A percentile compares a stretch with the other conserved stretches of the same genome.
phyloP scores from a whole-genome alignment of 92 coral and sea anemone species.

The Porites lobata region DNA sequence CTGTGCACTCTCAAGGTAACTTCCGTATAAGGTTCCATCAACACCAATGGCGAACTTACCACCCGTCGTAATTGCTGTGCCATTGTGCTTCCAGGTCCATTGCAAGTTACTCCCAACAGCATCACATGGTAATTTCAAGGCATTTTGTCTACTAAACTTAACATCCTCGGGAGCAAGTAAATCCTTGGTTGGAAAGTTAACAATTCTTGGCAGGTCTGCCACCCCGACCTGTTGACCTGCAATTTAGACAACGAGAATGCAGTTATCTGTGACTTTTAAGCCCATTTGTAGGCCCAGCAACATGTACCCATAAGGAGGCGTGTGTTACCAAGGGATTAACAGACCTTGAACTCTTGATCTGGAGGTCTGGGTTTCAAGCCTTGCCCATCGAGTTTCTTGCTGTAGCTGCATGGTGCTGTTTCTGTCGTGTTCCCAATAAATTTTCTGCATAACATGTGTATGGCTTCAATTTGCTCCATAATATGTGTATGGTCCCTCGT shows the following conservation, averaged over 20 bases:
- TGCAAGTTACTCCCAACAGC: neutral
- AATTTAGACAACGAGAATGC: too few relatives aligned
- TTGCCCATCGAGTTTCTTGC: too few relatives aligned
- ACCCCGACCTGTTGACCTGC: neutral
- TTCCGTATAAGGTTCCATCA: constrained; percentile 13
- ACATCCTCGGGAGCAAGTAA: constrained; percentile 9
- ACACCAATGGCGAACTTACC: too few relatives aligned
- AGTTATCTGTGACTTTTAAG: too few relatives aligned
- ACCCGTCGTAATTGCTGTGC: neutral
- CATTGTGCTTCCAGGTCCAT: constrained; percentile 27
- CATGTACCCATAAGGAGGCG: too few relatives aligned
- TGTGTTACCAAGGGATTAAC: too few relatives aligned
- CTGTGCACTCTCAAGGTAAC: neutral
- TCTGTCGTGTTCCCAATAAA: constrained; percentile 35
- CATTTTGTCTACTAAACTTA: neutral
- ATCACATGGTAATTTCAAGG: constrained; percentile 12
- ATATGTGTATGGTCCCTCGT: constrained; percentile 20
- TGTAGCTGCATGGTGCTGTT: neutral
- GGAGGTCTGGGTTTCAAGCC: too few relatives aligned
- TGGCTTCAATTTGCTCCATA: constrained; percentile 40
- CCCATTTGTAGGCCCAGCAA: too few relatives aligned
- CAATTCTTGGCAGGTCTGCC: constrained; percentile 9
- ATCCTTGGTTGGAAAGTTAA: neutral
- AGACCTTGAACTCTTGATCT: too few relatives aligned
- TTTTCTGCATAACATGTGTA: constrained; percentile 79